These are phyloP conservation scores for Alsophila aescularia DNA, from an alignment of 2,888 invertebrate genomes.

Conservation along the genomic window DNA sequence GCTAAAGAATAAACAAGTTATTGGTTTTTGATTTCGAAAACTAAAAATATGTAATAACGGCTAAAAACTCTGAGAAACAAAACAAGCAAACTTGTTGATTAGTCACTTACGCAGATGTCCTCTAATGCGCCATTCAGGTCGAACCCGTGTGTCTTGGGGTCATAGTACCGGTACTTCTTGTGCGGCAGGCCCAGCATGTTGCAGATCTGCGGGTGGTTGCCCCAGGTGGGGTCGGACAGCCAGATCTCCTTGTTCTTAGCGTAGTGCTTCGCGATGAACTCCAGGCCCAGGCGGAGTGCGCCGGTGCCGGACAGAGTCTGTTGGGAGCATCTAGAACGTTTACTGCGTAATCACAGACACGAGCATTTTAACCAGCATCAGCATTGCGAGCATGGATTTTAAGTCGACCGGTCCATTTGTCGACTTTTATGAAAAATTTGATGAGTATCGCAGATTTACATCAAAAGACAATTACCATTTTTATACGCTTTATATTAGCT, in stretches of 20 bases:
- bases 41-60: no score
- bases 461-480: no score
- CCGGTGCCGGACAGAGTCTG: constrained; percentile 99
- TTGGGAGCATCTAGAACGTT: neutral
- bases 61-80: no score
- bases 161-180: constrained; percentile 97
- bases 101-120: constrained; percentile 90
- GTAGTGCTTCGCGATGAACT: constrained; percentile 93
- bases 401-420: no score
- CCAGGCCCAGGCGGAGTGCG: constrained; percentile 95
- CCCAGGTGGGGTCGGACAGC: constrained; percentile 98
- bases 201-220: constrained; percentile 98
- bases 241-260: constrained; percentile 92
- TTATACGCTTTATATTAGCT: no score
- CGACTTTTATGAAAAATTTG: no score
- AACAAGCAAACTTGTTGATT: no score
- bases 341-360: no score
- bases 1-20: no score
- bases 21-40: neutral
- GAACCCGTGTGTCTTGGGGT: constrained; percentile 96
- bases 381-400: no score
- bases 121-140: constrained; percentile 95
- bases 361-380: no score
- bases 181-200: constrained; percentile 93
- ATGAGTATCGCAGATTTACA: no score